Evolutionary conservation across 2,888 invertebrate genomes (phyloP).

Genomic region (Cataglyphis albicans): DNA sequence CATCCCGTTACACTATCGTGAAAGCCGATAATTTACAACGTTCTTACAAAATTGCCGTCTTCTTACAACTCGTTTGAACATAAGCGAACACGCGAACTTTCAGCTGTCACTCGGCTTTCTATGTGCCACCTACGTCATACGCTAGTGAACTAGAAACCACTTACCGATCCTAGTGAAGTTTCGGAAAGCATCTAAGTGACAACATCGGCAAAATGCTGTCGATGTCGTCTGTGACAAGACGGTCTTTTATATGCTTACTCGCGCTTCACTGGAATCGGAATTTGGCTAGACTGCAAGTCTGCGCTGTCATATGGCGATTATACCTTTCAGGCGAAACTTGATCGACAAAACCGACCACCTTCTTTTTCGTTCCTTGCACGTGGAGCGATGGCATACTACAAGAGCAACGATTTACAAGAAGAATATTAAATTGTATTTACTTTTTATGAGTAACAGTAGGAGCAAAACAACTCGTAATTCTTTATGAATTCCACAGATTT

Average conservation of each 20-base stretch:
- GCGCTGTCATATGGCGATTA: slow-evolving; percentile 65
- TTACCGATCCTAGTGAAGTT: slow-evolving; percentile 70
- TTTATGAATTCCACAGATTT: background rate
- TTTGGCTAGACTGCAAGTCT: slow-evolving; percentile 59
- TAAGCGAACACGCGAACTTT: slow-evolving; percentile 44
- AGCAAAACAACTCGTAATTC: background rate
- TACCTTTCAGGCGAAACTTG: slow-evolving; percentile 84
- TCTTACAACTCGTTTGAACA: slow-evolving; percentile 22
- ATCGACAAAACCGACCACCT: slow-evolving; percentile 86
- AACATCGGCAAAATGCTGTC: slow-evolving; percentile 31
- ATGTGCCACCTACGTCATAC: slow-evolving; percentile 56
- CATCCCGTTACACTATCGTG: slow-evolving; percentile 33
- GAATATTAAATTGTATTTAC: slow-evolving; percentile 35
- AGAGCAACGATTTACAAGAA: slow-evolving; percentile 74
- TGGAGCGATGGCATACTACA: slow-evolving; percentile 85
- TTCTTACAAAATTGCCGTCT: slow-evolving; percentile 38
- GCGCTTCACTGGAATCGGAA: slow-evolving; percentile 71
- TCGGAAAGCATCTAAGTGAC: slow-evolving; percentile 52
- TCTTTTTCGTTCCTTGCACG: slow-evolving; percentile 85
- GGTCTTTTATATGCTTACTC: slow-evolving; percentile 45
- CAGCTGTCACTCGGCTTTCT: slow-evolving; percentile 67
- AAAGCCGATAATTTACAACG: slow-evolving; percentile 42
- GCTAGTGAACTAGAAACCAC: slow-evolving; percentile 60
- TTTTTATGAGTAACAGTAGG: background rate
- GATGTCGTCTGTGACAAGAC: slow-evolving; percentile 10